Conservation (phyloP, 2,113 vertebrate genomes). For the Pogona vitticeps region DNA sequence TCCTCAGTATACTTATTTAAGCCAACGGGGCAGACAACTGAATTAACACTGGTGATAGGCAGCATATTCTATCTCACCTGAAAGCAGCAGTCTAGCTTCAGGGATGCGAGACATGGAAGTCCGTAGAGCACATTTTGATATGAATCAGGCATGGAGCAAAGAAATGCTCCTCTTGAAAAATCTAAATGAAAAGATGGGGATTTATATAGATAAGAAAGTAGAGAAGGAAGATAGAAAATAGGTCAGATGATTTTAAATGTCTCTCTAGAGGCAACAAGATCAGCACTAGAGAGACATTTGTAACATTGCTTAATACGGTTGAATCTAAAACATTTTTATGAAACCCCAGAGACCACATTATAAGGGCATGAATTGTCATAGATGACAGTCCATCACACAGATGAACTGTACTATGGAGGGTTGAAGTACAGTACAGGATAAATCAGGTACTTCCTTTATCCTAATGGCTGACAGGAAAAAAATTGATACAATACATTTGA, state of each 20-base stretch:
- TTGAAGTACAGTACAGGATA: not conserved
- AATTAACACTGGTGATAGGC: too few relatives aligned
- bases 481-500: not conserved
- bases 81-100: too few relatives aligned
- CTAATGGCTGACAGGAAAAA: not conserved
- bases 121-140: too few relatives aligned
- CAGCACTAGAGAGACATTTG: conserved; percentile 8
- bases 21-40: too few relatives aligned
- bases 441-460: not conserved
- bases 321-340: not conserved
- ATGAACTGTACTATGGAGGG: not conserved
- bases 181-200: not conserved
- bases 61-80: too few relatives aligned
- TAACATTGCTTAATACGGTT: not conserved
- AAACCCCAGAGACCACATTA: not conserved
- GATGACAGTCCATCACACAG: not conserved
- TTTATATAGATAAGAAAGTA: conserved; percentile 1
- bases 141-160: not conserved
- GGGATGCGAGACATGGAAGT: too few relatives aligned
- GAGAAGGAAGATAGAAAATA: not conserved
- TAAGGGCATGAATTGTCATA: not conserved
- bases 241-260: conserved; percentile 8
- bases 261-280: conserved; percentile 3
- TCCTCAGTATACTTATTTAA: too few relatives aligned
- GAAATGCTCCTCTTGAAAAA: not conserved